These are phyloP conservation scores for Himalopsyche anomala DNA, from an alignment of 2,888 invertebrate genomes.

Conservation along the genomic window DNA sequence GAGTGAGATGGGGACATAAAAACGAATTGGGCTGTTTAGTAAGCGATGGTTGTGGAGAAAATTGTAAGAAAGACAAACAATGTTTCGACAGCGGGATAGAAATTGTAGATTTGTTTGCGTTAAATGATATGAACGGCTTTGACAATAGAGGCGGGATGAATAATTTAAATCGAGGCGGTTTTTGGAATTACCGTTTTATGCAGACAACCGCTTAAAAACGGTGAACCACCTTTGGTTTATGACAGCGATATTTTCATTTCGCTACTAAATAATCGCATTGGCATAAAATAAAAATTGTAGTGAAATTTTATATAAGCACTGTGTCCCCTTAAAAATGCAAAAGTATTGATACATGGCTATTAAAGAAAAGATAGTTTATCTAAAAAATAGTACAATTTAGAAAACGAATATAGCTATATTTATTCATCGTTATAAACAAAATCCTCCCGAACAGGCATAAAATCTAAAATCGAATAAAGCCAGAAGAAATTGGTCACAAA, in stretches of 20 bases:
- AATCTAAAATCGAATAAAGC: constrained; percentile 1
- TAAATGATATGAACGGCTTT: constrained; percentile 10
- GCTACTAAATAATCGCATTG: background rate
- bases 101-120: constrained; percentile 9
- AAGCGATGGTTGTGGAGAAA: background rate
- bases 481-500: constrained; percentile 13
- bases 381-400: too few species aligned
- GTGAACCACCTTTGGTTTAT: background rate
- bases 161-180: constrained; percentile 7
- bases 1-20: background rate
- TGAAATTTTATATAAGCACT: background rate
- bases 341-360: too few species aligned
- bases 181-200: constrained; percentile 2
- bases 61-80: constrained; percentile 10
- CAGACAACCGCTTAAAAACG: background rate
- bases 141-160: constrained; percentile 3
- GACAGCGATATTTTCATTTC: background rate
- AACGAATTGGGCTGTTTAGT: background rate
- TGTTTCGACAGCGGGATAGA: background rate
- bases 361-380: too few species aligned
- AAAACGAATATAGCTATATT: background rate
- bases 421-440: background rate
- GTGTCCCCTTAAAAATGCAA: too few species aligned
- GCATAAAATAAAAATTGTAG: background rate
- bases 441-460: background rate